These are phyloP conservation scores for Diplodus sargus DNA, from an alignment of 2,797 vertebrate genomes.

Conservation along the genomic window DNA sequence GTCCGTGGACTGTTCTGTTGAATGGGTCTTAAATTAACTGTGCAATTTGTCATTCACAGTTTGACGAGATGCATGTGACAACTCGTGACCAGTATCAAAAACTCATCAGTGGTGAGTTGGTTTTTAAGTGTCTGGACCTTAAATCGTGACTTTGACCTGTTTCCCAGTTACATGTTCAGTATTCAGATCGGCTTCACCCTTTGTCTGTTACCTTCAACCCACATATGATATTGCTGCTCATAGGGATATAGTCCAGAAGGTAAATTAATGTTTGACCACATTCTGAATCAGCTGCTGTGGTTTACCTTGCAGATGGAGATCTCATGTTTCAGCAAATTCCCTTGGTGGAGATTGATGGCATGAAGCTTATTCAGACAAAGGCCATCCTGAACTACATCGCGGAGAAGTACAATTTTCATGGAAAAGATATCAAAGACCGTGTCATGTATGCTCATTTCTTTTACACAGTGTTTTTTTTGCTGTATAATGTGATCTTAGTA, in stretches of 20 bases:
- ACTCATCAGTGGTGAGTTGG: slow-evolving; percentile 83
- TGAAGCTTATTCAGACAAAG: slow-evolving; percentile 87
- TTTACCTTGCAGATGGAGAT: slow-evolving; percentile 81
- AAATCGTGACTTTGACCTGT: neutral
- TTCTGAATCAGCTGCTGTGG: neutral
- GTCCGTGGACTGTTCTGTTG: neutral
- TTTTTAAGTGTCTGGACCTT: neutral
- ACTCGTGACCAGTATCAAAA: slow-evolving; percentile 85
- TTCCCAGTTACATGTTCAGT: neutral
- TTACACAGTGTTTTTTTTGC: accelerated
- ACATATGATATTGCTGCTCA: neutral
- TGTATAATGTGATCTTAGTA: neutral
- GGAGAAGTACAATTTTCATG: slow-evolving; percentile 83
- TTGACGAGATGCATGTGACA: slow-evolving; percentile 88
- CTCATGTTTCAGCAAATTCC: slow-evolving; percentile 86
- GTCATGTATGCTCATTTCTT: slow-evolving; percentile 77
- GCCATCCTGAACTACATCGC: slow-evolving; percentile 87
- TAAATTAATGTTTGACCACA: neutral
- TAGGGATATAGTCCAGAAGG: accelerated
- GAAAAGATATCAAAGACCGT: slow-evolving; percentile 85
- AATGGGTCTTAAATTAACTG: accelerated
- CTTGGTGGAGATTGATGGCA: slow-evolving; percentile 85
- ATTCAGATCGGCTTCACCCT: accelerated
- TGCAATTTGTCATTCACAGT: slow-evolving; percentile 77
- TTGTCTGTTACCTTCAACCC: neutral